Evolutionary conservation across 2,113 vertebrate genomes (phyloP).

Genomic region (Anseranas semipalmata): DNA sequence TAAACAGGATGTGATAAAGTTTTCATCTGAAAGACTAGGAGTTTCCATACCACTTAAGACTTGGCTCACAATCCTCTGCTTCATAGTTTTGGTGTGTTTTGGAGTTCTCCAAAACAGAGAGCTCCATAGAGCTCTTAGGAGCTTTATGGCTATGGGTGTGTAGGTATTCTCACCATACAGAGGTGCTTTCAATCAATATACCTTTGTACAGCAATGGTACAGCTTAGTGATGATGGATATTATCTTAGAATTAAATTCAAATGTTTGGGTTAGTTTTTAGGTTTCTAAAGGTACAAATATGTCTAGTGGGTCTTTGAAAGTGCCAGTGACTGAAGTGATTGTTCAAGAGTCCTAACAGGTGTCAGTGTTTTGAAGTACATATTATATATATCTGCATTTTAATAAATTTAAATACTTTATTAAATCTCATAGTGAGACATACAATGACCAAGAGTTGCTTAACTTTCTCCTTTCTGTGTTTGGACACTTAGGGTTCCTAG

Average conservation of each 20-base stretch:
- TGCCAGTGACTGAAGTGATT: not conserved
- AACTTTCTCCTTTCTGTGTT: not conserved
- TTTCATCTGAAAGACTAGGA: not conserved
- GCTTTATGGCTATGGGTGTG: not conserved
- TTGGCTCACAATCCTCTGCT: not conserved
- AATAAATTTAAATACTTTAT: not conserved
- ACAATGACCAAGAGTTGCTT: not conserved
- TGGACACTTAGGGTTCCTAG: not conserved
- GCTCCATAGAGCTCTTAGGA: too few relatives aligned
- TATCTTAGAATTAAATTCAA: not conserved
- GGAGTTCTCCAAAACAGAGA: not conserved
- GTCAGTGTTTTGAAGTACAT: not conserved
- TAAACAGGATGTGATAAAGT: not conserved
- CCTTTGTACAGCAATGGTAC: not conserved
- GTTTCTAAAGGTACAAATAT: not conserved
- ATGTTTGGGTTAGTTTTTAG: not conserved
- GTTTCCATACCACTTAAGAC: not conserved
- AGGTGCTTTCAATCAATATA: not conserved
- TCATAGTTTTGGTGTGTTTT: not conserved
- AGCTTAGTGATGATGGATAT: not conserved
- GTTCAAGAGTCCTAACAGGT: not conserved
- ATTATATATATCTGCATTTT: not conserved
- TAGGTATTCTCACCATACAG: not conserved
- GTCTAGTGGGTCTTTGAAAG: not conserved
- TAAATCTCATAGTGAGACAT: not conserved